A percentile compares a stretch with the other conserved stretches of the same genome.
Conservation (phyloP, 2,797 vertebrate species). For the Ceyx erithaca region DNA sequence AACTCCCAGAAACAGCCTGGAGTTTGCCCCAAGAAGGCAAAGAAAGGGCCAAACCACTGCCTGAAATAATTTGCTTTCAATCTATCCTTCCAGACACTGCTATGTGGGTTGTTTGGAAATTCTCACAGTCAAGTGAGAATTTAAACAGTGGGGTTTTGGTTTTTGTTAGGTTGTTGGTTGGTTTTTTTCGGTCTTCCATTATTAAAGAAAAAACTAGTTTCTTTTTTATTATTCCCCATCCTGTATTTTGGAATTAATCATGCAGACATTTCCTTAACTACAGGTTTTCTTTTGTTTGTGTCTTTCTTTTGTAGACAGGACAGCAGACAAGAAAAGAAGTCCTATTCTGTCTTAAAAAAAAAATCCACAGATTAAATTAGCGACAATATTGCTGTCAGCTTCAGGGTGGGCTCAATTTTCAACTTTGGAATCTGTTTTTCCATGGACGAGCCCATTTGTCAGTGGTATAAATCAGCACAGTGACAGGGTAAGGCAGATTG, state of each 20-base stretch:
- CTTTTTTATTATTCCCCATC: background rate
- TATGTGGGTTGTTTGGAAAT: background rate
- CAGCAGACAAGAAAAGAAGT: background rate
- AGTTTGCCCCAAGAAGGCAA: background rate
- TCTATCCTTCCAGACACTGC: background rate
- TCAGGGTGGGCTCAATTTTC: background rate
- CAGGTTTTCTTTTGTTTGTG: background rate
- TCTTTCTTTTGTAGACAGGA: background rate
- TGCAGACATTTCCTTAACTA: background rate
- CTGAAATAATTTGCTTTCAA: background rate
- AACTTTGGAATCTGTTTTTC: background rate
- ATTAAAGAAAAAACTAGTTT: background rate
- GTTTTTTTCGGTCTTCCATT: background rate
- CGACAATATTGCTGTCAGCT: background rate
- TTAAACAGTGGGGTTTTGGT: background rate
- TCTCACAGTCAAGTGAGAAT: background rate
- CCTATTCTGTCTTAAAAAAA: background rate
- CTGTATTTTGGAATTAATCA: background rate
- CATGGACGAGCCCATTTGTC: background rate
- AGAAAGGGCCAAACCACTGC: background rate
- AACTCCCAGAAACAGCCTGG: background rate
- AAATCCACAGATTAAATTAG: background rate
- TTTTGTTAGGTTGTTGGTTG: too few relatives aligned
- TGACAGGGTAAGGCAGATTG: accelerated
- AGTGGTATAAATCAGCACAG: background rate